Evolutionary conservation across 2,113 vertebrate genomes (phyloP).

Genomic region (Pyrgilauda ruficollis): DNA sequence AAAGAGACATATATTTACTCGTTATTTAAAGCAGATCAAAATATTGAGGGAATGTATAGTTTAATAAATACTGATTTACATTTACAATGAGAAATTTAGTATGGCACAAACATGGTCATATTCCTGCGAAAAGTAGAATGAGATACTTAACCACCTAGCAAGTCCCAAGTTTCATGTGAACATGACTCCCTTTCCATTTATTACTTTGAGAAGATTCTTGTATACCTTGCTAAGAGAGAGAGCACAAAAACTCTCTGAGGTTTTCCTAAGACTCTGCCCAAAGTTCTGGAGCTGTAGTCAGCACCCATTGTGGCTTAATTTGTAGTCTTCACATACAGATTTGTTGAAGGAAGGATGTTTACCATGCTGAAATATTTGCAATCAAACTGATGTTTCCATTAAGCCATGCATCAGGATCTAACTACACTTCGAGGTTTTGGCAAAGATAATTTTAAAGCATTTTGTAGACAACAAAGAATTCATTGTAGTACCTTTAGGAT

Average conservation of each 20-base stretch:
- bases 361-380: neutral
- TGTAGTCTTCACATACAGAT: neutral
- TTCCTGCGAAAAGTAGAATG: neutral
- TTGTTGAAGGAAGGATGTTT: neutral
- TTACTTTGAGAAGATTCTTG: neutral
- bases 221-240: neutral
- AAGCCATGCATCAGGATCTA: neutral
- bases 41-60: neutral
- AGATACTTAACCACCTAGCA: neutral
- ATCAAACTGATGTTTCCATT: neutral
- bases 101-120: neutral
- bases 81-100: neutral
- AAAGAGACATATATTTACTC: neutral
- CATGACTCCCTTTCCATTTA: neutral
- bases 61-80: neutral
- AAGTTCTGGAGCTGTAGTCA: neutral
- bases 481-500: neutral
- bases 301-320: neutral
- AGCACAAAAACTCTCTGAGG: neutral
- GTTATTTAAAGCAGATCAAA: neutral
- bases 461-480: neutral
- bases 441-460: neutral
- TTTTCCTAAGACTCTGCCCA: neutral
- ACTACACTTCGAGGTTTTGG: neutral
- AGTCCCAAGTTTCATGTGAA: neutral